phyloP scores from a whole-genome alignment of 2,113 vertebrate species.

The Micronycteris hirsuta region DNA sequence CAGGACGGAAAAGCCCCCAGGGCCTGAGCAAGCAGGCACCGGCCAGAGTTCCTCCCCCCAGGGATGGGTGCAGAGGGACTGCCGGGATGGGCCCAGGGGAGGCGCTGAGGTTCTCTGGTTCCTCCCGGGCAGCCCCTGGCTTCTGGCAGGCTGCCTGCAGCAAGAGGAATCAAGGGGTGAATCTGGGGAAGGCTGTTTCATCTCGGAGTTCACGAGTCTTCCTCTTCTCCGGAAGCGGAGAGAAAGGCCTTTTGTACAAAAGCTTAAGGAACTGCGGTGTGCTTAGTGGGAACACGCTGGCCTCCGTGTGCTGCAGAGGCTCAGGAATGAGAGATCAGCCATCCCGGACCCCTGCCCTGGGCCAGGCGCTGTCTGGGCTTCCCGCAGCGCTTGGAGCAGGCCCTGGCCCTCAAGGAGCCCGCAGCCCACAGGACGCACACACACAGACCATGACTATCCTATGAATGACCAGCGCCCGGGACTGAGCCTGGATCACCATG shows the following conservation, averaged over 20 bases:
- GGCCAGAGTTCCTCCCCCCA: neutral
- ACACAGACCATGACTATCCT: neutral
- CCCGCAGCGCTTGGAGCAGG: too few species aligned
- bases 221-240: neutral
- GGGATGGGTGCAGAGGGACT: neutral
- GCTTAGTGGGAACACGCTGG: neutral
- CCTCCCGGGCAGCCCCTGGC: neutral
- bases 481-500: neutral
- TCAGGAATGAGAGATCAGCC: neutral
- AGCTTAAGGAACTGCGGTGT: neutral
- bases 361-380: neutral
- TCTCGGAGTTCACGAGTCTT: neutral
- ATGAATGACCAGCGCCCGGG: neutral
- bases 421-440: neutral
- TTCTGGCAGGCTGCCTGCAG: neutral
- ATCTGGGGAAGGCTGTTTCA: neutral
- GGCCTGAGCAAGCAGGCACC: conserved; percentile 7
- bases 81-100: neutral
- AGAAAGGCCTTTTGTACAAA: neutral
- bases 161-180: neutral
- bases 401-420: neutral
- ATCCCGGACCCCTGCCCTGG: fast-evolving
- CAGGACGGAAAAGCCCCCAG: conserved; percentile 61
- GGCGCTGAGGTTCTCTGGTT: neutral
- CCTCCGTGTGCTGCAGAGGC: too few species aligned